Percentiles rank a stretch among this genome's conserved stretches.
These are phyloP conservation scores for Apamea sordens DNA, from an alignment of 2,888 invertebrate genomes.

Conservation along the genomic window DNA sequence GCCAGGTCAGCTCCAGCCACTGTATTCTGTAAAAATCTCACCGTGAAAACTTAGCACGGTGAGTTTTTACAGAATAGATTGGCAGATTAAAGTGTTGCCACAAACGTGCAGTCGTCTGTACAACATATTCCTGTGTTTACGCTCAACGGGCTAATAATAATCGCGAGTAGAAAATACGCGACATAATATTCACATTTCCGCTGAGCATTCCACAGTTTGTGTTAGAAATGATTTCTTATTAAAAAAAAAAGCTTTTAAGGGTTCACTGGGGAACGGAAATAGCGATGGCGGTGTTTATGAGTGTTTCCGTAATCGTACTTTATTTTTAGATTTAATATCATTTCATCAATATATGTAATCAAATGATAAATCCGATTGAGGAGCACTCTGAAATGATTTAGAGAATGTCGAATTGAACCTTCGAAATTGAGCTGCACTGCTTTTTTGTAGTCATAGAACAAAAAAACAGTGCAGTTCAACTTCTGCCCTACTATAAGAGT, in stretches of 20 bases:
- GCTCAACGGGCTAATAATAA: constrained; percentile 48
- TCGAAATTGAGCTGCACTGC: too few relatives aligned
- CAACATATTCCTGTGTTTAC: constrained; percentile 16
- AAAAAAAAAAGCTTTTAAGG: constrained; percentile 15
- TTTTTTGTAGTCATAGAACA: too few relatives aligned
- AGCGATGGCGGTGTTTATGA: constrained; percentile 18
- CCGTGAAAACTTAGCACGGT: too few relatives aligned
- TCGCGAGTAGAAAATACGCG: constrained; percentile 38
- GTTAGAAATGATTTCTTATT: too few relatives aligned
- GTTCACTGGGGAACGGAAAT: constrained; percentile 23
- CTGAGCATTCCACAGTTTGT: constrained; percentile 21
- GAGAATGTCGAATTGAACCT: background rate
- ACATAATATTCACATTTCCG: constrained; percentile 57
- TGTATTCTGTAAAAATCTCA: too few relatives aligned
- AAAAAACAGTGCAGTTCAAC: too few relatives aligned
- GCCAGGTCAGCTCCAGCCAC: background rate
- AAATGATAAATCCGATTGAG: background rate
- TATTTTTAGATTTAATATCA: background rate
- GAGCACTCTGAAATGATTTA: background rate
- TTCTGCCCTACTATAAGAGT: too few relatives aligned
- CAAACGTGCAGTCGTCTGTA: background rate
- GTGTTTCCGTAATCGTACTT: background rate
- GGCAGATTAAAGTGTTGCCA: too few relatives aligned
- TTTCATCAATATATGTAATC: background rate
- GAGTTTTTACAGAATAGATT: too few relatives aligned